These are phyloP conservation scores for Mus caroli DNA, from an alignment of 2,797 vertebrate species.

Conservation along the genomic window DNA sequence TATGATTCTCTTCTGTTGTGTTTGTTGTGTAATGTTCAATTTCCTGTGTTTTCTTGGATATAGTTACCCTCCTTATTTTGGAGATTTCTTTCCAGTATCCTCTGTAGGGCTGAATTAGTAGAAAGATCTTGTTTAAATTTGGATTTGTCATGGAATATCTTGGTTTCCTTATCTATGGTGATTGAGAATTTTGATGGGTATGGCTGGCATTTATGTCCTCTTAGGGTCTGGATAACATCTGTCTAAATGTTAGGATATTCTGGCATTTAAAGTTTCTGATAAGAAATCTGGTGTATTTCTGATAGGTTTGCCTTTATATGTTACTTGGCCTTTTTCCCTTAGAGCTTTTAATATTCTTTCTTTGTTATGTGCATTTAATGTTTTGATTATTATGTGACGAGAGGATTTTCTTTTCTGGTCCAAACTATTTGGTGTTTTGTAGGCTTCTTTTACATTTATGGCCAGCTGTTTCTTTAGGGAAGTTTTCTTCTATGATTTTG, in stretches of 20 bases:
- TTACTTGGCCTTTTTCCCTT: too few relatives aligned
- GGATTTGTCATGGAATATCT: background rate
- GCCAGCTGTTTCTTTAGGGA: background rate
- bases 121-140: background rate
- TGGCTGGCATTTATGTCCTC: background rate
- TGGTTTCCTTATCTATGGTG: background rate
- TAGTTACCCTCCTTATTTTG: background rate
- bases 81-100: background rate
- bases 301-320: background rate
- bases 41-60: background rate
- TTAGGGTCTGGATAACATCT: background rate
- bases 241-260: background rate
- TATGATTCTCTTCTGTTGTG: background rate
- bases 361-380: too few relatives aligned
- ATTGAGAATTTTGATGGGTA: background rate
- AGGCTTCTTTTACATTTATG: background rate
- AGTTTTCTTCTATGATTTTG: background rate
- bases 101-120: background rate
- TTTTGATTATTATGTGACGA: too few relatives aligned
- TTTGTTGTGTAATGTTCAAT: background rate
- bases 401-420: too few relatives aligned
- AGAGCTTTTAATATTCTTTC: too few relatives aligned
- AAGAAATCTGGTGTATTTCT: background rate
- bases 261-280: background rate
- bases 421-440: too few relatives aligned